Evolutionary conservation across 2,113 vertebrate species (phyloP).

Genomic region (Regulus satrapa): DNA sequence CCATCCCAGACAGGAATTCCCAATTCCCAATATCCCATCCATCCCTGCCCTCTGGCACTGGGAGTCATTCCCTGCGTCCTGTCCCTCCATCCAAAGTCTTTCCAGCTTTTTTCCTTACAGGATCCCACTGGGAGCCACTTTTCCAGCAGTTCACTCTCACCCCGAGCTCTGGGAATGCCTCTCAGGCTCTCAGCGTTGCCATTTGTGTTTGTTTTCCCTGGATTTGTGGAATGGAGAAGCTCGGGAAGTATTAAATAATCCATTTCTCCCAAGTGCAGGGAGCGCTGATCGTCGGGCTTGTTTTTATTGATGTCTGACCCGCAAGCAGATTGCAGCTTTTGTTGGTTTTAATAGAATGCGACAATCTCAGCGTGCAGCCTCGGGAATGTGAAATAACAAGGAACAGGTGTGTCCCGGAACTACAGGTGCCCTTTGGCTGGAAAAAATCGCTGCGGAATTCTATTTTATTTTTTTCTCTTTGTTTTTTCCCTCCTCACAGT

Average conservation of each 20-base stretch:
- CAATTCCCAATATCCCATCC: neutral
- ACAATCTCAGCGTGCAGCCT: neutral
- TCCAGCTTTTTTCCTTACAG: neutral
- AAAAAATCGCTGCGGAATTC: neutral
- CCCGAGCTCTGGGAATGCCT: neutral
- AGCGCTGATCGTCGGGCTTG: neutral
- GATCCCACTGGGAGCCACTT: neutral
- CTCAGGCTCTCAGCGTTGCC: neutral
- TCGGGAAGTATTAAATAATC: neutral
- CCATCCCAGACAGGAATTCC: too few relatives aligned
- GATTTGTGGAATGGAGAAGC: neutral
- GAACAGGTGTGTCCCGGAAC: neutral
- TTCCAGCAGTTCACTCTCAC: accelerated
- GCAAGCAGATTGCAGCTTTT: neutral
- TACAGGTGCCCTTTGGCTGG: too few relatives aligned
- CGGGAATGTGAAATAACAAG: neutral
- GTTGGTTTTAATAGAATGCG: neutral
- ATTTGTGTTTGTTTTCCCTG: neutral
- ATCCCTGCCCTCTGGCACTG: neutral
- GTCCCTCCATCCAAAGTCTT: neutral
- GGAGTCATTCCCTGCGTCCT: neutral
- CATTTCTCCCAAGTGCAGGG: neutral
- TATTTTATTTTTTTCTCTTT: too few relatives aligned
- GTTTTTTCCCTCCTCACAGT: too few relatives aligned
- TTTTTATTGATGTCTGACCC: conserved; percentile 17